phyloP scores from a whole-genome alignment of 2,113 vertebrate genomes.

The Cochlearius cochlearius region DNA sequence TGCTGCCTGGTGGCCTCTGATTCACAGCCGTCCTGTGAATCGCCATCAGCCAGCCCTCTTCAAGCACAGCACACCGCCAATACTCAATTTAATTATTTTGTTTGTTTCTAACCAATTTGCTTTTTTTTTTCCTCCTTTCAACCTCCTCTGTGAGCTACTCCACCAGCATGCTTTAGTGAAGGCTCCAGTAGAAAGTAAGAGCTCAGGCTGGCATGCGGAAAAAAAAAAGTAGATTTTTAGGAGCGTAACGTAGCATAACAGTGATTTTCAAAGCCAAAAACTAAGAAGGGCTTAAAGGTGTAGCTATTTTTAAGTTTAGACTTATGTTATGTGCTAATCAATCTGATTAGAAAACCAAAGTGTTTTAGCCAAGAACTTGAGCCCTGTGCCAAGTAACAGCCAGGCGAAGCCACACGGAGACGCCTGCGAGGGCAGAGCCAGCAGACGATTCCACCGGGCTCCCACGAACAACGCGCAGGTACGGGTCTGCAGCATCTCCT shows the following conservation, averaged over 20 bases:
- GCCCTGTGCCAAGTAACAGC: not conserved
- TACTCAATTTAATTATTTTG: not conserved
- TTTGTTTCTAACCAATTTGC: not conserved
- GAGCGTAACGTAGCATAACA: not conserved
- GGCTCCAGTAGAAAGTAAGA: not conserved
- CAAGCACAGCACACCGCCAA: not conserved
- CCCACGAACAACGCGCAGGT: fast-evolving
- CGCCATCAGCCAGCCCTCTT: not conserved
- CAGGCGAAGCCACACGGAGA: fast-evolving
- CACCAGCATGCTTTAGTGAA: not conserved
- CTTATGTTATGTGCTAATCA: not conserved
- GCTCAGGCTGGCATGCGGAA: no score
- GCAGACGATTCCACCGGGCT: not conserved
- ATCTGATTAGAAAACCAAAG: not conserved
- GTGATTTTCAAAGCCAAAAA: not conserved
- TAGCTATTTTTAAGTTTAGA: not conserved
- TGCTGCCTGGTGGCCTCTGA: fast-evolving
- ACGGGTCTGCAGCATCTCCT: not conserved
- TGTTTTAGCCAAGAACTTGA: not conserved
- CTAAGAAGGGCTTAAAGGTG: not conserved
- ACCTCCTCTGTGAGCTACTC: not conserved
- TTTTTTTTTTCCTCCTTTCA: not conserved
- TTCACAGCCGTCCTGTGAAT: not conserved
- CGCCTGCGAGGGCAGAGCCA: not conserved
- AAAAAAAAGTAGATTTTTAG: not conserved